phyloP scores from a whole-genome alignment of 2,797 vertebrate genomes.

The Sebastes ruberrimus region DNA sequence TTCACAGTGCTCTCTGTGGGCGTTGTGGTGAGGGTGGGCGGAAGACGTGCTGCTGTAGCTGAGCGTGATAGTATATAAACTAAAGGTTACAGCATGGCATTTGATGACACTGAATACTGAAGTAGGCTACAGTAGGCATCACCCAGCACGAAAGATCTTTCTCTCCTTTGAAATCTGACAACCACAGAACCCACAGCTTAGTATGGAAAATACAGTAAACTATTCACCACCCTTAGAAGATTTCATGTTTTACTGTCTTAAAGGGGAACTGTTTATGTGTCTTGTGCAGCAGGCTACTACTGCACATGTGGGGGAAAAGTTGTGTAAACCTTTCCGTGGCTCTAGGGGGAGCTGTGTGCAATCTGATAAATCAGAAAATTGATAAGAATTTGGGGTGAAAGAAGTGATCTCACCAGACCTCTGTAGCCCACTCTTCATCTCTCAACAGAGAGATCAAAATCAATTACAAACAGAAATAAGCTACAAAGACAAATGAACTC shows the following conservation, averaged over 20 bases:
- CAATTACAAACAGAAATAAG: neutral
- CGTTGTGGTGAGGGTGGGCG: neutral
- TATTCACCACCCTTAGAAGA: neutral
- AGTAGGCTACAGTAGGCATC: neutral
- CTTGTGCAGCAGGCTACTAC: neutral
- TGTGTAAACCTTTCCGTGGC: neutral
- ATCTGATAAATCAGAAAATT: neutral
- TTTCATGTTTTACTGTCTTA: neutral
- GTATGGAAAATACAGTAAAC: neutral
- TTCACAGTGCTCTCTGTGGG: neutral
- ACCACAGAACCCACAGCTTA: neutral
- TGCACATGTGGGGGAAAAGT: neutral
- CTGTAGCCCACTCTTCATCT: neutral
- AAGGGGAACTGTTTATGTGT: neutral
- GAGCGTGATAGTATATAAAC: neutral
- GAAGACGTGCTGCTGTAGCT: neutral
- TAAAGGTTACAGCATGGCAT: conserved; percentile 9
- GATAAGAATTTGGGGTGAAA: neutral
- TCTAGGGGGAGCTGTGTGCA: neutral
- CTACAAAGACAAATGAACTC: neutral
- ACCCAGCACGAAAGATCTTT: neutral
- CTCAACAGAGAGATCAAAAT: neutral
- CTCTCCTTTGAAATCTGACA: neutral
- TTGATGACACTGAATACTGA: neutral
- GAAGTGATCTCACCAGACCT: neutral